Conservation (phyloP, 2,797 vertebrate genomes). For the Myotis myotis region DNA sequence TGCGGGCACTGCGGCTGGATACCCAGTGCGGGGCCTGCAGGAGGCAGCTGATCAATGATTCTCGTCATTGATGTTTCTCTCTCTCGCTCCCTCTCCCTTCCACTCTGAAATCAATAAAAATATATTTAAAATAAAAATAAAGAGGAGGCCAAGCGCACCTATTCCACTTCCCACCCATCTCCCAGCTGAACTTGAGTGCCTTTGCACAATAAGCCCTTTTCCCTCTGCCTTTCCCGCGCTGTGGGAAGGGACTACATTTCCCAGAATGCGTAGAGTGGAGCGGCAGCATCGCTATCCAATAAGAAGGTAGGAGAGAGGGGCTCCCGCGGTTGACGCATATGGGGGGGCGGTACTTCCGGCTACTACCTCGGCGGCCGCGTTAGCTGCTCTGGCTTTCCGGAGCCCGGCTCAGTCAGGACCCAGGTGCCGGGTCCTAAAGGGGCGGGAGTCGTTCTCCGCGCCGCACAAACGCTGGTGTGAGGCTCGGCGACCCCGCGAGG, state of each 20-base stretch:
- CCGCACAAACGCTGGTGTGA: background rate
- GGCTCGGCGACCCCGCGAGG: background rate
- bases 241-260: background rate
- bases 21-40: too few relatives aligned
- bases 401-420: rapidly evolving
- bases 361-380: rapidly evolving
- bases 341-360: background rate
- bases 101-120: too few relatives aligned
- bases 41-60: too few relatives aligned
- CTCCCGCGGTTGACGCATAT: rapidly evolving
- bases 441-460: background rate
- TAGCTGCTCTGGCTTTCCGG: rapidly evolving
- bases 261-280: background rate
- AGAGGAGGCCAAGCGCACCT: too few relatives aligned
- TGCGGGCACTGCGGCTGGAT: too few relatives aligned
- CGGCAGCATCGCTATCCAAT: background rate
- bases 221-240: rapidly evolving
- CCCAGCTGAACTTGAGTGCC: too few relatives aligned
- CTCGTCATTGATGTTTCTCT: too few relatives aligned
- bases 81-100: too few relatives aligned
- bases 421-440: rapidly evolving
- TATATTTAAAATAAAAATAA: too few relatives aligned
- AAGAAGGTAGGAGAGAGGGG: background rate
- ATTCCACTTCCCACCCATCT: too few relatives aligned
- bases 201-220: too few relatives aligned